phyloP scores from a whole-genome alignment of 2,888 invertebrate species.

The Caenorhabditis sp. region DNA sequence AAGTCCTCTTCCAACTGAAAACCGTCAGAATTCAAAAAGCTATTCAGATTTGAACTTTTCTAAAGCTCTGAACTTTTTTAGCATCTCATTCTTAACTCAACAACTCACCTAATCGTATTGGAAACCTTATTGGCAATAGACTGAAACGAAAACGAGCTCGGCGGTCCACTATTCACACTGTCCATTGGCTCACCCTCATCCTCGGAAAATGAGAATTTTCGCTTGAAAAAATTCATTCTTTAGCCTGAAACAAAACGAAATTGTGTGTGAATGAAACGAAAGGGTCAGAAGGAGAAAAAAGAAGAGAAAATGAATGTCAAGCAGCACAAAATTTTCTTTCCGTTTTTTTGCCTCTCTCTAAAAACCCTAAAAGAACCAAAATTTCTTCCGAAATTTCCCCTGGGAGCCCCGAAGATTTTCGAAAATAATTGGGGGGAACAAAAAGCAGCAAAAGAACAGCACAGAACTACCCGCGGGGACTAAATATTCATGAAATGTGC shows the following conservation, averaged over 20 bases:
- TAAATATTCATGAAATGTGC: conserved; percentile 51
- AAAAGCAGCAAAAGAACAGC: neutral
- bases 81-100: too few relatives aligned
- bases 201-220: conserved; percentile 76
- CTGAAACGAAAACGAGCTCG: conserved; percentile 74
- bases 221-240: conserved; percentile 77
- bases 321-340: conserved; percentile 2
- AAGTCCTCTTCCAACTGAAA: too few relatives aligned
- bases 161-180: conserved; percentile 61
- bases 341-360: neutral
- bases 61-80: too few relatives aligned
- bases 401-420: neutral
- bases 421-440: conserved; percentile 37
- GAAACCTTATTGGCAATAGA: conserved; percentile 75
- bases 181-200: conserved; percentile 72
- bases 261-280: neutral
- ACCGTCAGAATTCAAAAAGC: too few relatives aligned
- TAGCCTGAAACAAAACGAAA: conserved; percentile 3
- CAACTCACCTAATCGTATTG: conserved; percentile 73
- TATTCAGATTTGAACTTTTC: too few relatives aligned
- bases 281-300: neutral
- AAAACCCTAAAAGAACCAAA: neutral
- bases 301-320: conserved; percentile 13
- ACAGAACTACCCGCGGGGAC: neutral
- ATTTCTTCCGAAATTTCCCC: conserved; percentile 18